Conservation (phyloP, 2,797 vertebrate species). For the Enteromius radiatus region DNA sequence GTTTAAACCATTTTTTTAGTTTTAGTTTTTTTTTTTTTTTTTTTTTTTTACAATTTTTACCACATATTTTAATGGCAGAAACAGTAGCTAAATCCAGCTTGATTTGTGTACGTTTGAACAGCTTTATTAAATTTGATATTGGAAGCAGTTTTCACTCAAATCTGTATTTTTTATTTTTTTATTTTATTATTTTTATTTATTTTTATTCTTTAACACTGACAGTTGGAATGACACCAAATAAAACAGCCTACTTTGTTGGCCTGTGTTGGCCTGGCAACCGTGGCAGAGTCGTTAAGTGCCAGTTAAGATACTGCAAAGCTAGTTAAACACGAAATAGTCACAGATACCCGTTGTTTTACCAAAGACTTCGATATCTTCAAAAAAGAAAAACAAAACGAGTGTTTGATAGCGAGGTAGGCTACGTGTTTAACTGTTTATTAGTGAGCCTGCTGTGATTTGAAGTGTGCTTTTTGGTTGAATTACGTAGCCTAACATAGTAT, state of each 20-base stretch:
- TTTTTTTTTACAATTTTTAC: no score
- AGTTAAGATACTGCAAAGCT: constrained; percentile 42
- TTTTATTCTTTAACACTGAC: neutral
- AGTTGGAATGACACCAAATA: neutral
- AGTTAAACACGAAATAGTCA: constrained; percentile 2
- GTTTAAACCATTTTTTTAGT: neutral
- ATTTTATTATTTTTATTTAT: no score
- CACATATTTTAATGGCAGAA: neutral
- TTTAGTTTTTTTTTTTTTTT: no score
- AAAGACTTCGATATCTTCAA: neutral
- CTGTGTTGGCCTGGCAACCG: constrained; percentile 68
- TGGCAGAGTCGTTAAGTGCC: constrained; percentile 53
- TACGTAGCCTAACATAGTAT: neutral
- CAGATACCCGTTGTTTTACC: neutral
- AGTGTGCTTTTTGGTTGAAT: neutral
- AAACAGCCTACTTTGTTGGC: no score
- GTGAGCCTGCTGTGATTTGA: constrained; percentile 10
- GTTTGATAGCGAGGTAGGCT: neutral
- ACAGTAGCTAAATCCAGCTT: neutral
- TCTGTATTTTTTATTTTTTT: neutral
- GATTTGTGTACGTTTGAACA: neutral
- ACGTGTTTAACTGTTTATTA: neutral
- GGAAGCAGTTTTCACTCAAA: neutral
- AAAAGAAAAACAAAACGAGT: neutral
- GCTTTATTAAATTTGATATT: neutral